Evolutionary conservation across 2,113 vertebrate species (phyloP), one percentile per base, ranked within the genome.

Genomic region (Nerophis ophidion): DNA sequence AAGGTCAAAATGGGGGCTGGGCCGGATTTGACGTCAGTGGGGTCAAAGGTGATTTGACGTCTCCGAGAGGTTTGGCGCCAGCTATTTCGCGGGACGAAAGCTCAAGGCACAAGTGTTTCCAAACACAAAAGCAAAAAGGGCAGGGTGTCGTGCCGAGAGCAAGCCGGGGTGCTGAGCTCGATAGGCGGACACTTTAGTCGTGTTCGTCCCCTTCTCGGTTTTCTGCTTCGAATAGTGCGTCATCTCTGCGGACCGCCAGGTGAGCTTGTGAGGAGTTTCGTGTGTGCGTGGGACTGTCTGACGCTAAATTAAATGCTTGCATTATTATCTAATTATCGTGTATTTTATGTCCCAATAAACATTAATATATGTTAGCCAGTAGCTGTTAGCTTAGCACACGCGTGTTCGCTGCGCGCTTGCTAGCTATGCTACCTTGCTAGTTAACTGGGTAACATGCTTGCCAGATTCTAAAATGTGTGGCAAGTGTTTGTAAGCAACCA

Each of bases 61-160:
- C 72, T 48, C 62, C 70, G 77, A 80, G 61, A 79, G 63, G 76
- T 91, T 91, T 91, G 89, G 90, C 90, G 90, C 90, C 89, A 90
- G 87, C 71, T 63, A 80, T 85, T 90, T 90, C 88, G 89, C 88
- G 88, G 87, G 86, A 79, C 47, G 65, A 34, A 17, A 44, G 47
- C 9, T 60, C 50, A 14, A n/a, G n/a, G 48, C 17, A 13, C 1
- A 19, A 19, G 34, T 52, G 35, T 8, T 36, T 4, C 35, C 1
- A 33, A n/a, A 16, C 15, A 4, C 9, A 46, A 5, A 46, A 5
- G 15, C 9, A 15, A 8, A 36, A 4, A 35, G 17, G 15, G 8
- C 16, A 1, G 7, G 33, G 49, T 9, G 26, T 35, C 2, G 1
- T 11, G 16, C 5, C 6, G 9, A 35, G 4, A 12, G 40, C 44